Evolutionary conservation across 2,797 vertebrate genomes (phyloP).

Genomic region (Darevskia nairensis): DNA sequence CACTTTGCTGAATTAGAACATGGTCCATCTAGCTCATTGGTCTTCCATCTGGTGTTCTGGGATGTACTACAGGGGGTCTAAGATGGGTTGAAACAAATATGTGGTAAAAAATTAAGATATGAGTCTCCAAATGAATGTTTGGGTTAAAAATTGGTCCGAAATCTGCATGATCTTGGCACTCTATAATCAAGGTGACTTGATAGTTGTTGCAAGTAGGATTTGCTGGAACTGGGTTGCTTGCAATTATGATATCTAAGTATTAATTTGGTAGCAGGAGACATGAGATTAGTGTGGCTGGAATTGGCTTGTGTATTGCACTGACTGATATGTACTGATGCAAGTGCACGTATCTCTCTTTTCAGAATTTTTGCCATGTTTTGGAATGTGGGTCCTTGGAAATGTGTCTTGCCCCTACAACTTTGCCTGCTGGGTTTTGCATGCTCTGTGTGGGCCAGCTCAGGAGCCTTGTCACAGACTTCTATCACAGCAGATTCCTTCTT

Average conservation of each 20-base stretch:
- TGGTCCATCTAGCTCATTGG: not conserved
- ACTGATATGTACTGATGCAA: rapidly evolving
- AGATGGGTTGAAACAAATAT: no score
- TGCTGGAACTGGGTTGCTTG: not conserved
- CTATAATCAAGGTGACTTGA: not conserved
- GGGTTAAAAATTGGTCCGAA: no score
- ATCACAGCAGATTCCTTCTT: conserved; percentile 84
- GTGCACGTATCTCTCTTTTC: not conserved
- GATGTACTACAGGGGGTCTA: no score
- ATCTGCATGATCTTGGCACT: not conserved
- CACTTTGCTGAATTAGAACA: not conserved
- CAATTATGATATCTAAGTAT: not conserved
- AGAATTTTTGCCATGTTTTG: conserved; percentile 67
- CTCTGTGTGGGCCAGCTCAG: not conserved
- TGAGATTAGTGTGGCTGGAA: not conserved
- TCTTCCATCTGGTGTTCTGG: not conserved
- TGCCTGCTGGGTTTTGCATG: conserved; percentile 30
- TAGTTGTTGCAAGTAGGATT: not conserved
- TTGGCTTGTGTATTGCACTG: not conserved
- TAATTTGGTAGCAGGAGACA: not conserved
- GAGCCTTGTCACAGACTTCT: rapidly evolving
- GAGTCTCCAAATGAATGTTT: no score
- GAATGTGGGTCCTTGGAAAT: not conserved
- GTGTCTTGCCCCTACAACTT: conserved; percentile 61
- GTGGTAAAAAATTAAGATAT: no score